These are phyloP conservation scores for Sus cebifrons DNA, from an alignment of 2,797 vertebrate genomes.

Conservation along the genomic window DNA sequence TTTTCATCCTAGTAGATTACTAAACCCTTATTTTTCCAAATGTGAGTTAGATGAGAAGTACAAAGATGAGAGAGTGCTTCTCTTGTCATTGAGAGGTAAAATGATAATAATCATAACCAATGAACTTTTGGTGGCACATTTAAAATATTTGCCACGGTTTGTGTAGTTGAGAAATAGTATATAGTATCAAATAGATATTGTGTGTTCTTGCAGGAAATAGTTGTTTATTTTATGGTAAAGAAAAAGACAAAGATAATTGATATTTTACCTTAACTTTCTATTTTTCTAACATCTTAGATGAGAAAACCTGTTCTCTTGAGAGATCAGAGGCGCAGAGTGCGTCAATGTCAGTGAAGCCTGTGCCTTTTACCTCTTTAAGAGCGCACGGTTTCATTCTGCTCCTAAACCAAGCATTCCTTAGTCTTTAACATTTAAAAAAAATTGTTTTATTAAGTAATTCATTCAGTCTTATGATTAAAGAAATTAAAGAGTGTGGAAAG, in stretches of 20 bases:
- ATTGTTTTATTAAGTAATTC: conserved; percentile 38
- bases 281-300: conserved; percentile 68
- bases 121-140: conserved; percentile 52
- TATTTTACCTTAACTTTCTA: conserved; percentile 48
- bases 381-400: conserved; percentile 79
- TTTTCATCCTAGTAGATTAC: conserved; percentile 11
- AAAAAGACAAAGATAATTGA: conserved; percentile 44
- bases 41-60: conserved; percentile 26
- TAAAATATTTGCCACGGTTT: background rate
- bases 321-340: conserved; percentile 81
- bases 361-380: conserved; percentile 84
- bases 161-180: conserved; percentile 51
- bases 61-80: conserved; percentile 12
- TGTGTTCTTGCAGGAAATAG: conserved; percentile 38
- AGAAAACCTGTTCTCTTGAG: conserved; percentile 83
- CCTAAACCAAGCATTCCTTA: conserved; percentile 31
- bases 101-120: conserved; percentile 26
- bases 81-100: conserved; percentile 40
- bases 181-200: background rate
- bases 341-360: conserved; percentile 74
- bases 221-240: conserved; percentile 68
- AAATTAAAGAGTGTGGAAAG: conserved; percentile 33
- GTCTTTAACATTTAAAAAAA: background rate
- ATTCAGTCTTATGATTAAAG: background rate
- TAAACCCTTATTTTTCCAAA: conserved; percentile 34